These are phyloP conservation scores for Lagodon rhomboides DNA, from an alignment of 2,797 vertebrate species.

Conservation along the genomic window DNA sequence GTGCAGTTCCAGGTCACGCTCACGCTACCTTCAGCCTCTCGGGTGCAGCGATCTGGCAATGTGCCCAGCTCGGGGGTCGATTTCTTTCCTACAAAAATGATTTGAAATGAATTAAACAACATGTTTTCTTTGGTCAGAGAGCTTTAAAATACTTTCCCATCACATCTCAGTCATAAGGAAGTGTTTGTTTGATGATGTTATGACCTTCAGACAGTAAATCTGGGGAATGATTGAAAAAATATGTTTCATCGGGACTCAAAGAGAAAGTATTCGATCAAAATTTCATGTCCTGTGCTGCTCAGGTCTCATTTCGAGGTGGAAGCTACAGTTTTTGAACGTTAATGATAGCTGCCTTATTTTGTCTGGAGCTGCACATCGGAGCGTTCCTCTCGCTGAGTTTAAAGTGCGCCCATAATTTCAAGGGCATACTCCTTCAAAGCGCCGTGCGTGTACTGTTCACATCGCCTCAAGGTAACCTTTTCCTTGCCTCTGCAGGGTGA, in stretches of 20 bases:
- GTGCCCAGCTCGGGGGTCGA: neutral
- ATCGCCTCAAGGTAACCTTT: neutral
- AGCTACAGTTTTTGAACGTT: constrained; percentile 9
- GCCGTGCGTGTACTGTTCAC: neutral
- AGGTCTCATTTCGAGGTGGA: constrained; percentile 23
- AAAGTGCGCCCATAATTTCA: neutral
- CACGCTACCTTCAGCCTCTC: neutral
- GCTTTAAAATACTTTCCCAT: neutral
- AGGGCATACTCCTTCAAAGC: neutral
- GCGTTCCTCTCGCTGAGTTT: neutral
- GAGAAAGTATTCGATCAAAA: constrained; percentile 20
- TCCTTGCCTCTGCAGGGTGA: constrained; percentile 89
- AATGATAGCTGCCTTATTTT: neutral
- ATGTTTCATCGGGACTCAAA: constrained; percentile 6
- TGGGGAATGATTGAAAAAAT: constrained; percentile 2
- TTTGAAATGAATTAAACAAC: neutral
- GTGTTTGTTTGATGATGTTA: neutral
- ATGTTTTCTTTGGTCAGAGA: neutral
- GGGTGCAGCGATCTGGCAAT: neutral
- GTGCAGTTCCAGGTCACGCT: constrained; percentile 9
- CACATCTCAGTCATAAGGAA: neutral
- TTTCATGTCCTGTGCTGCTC: constrained; percentile 38
- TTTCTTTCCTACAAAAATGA: neutral
- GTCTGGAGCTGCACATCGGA: neutral
- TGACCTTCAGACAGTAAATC: neutral